A percentile compares a stretch with the other conserved stretches of the same genome.
phyloP scores from a whole-genome alignment of 2,888 invertebrate species.

The Lasioglossum marginatum region DNA sequence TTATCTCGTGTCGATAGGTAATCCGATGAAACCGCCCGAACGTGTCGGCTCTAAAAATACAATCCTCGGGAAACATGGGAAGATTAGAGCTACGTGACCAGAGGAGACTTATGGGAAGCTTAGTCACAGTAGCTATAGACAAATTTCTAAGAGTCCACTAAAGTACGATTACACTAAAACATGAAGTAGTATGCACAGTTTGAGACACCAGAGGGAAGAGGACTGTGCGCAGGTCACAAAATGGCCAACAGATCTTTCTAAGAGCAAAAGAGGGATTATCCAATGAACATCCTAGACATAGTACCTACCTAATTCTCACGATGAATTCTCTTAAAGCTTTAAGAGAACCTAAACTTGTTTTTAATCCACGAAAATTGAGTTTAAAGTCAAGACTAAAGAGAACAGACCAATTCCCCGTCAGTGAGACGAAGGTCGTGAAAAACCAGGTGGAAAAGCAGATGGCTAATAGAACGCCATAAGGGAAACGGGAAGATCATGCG shows the following conservation, averaged over 20 bases:
- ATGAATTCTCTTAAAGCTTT: too few relatives aligned
- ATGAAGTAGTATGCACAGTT: too few relatives aligned
- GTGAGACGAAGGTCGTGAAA: background rate
- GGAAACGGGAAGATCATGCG: background rate
- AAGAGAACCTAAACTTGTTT: background rate
- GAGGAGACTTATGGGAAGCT: background rate
- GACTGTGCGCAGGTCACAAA: background rate
- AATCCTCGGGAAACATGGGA: constrained; percentile 12
- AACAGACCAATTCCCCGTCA: background rate
- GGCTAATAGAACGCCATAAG: background rate
- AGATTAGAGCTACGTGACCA: constrained; percentile 2
- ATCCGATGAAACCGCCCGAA: background rate
- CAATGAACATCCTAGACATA: background rate
- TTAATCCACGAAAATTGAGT: background rate
- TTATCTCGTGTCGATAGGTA: background rate
- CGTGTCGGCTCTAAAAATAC: constrained; percentile 5
- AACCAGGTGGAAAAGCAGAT: background rate
- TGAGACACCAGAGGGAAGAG: background rate
- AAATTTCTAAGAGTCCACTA: background rate
- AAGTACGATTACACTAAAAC: too few relatives aligned
- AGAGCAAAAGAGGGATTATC: background rate
- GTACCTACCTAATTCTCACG: background rate
- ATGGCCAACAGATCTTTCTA: background rate
- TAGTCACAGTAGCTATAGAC: background rate
- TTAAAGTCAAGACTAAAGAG: background rate